Conservation (phyloP, 2,888 invertebrate species). For the Macrosoma leucophasiata region DNA sequence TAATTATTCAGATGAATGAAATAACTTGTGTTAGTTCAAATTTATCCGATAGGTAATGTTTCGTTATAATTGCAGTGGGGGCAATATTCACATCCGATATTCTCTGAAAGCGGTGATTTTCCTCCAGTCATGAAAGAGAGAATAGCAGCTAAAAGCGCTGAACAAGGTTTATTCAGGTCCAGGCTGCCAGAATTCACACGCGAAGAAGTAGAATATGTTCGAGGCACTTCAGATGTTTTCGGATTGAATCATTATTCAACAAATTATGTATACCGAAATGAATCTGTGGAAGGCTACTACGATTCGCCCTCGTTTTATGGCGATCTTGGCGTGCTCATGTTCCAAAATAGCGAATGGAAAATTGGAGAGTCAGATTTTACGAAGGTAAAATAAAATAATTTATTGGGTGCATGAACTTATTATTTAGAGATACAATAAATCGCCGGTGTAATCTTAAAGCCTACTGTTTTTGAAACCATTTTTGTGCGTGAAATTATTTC, state of each 20-base stretch:
- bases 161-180: constrained; percentile 71
- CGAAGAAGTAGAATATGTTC: constrained; percentile 75
- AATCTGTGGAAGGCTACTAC: constrained; percentile 26
- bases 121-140: constrained; percentile 75
- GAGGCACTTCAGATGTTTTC: constrained; percentile 78
- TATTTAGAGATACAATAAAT: too few relatives aligned
- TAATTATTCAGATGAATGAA: not conserved
- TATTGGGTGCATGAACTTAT: too few relatives aligned
- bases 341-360: constrained; percentile 25
- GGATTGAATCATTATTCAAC: constrained; percentile 82
- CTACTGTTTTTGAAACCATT: too few relatives aligned
- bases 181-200: constrained; percentile 74
- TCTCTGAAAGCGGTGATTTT: constrained; percentile 75
- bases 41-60: not conserved
- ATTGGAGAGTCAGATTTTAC: constrained; percentile 19
- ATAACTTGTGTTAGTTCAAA: not conserved
- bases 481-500: too few relatives aligned
- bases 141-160: constrained; percentile 70
- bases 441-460: too few relatives aligned
- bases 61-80: constrained; percentile 5
- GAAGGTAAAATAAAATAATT: too few relatives aligned
- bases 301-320: constrained; percentile 33
- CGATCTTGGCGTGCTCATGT: constrained; percentile 28
- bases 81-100: constrained; percentile 70
- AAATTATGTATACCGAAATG: constrained; percentile 45